These are phyloP conservation scores for Loriculus beryllinus DNA, from an alignment of 2,797 vertebrate genomes.

Conservation along the genomic window DNA sequence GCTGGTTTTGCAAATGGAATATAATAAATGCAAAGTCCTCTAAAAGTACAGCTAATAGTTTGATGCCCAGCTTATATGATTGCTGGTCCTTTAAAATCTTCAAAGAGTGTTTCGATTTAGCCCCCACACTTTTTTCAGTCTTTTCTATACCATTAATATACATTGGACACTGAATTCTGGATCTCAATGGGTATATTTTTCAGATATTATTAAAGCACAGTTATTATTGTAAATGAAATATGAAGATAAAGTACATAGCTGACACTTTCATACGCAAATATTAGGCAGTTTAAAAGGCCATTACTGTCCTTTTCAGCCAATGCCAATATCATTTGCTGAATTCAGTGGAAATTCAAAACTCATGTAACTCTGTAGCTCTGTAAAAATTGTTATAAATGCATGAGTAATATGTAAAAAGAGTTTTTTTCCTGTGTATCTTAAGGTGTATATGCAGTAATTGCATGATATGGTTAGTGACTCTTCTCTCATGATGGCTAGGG, in stretches of 20 bases:
- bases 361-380: background rate
- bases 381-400: background rate
- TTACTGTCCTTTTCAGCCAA: background rate
- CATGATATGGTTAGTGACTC: background rate
- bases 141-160: background rate
- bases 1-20: background rate
- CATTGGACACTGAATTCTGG: background rate
- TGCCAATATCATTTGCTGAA: background rate
- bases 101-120: background rate
- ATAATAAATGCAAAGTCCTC: background rate
- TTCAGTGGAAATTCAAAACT: background rate
- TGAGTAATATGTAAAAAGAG: background rate
- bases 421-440: background rate
- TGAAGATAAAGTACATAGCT: background rate
- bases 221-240: background rate
- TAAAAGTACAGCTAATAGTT: background rate
- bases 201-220: background rate
- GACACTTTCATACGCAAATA: background rate
- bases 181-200: background rate
- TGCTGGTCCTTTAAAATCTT: background rate
- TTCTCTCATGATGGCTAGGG: background rate
- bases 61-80: background rate
- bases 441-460: background rate
- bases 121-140: background rate
- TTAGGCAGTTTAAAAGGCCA: background rate